A percentile compares a stretch with the other conserved stretches of the same genome.
These are phyloP conservation scores for Epinephelus lanceolatus DNA, from an alignment of 2,113 vertebrate species.

Conservation along the genomic window DNA sequence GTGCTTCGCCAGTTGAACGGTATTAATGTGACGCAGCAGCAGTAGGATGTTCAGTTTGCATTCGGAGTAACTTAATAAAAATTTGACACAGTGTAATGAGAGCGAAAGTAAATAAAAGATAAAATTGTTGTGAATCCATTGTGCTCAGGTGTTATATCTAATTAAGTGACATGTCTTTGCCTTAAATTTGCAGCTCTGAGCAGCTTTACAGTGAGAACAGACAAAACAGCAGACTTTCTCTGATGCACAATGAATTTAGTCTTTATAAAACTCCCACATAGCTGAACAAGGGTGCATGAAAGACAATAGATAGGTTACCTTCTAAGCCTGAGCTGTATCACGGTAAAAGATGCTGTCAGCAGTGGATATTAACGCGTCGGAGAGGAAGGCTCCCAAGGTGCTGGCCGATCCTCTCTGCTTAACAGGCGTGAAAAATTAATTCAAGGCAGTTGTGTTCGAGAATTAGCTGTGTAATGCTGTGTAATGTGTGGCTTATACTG, in stretches of 20 bases:
- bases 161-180: background rate
- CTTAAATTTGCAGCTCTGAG: background rate
- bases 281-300: background rate
- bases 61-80: background rate
- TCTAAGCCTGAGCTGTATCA: background rate
- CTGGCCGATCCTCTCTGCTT: slow-evolving; percentile 3
- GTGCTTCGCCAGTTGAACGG: too few species aligned
- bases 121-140: background rate
- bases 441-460: slow-evolving; percentile 5
- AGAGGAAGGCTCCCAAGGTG: background rate
- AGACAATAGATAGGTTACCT: slow-evolving; percentile 10
- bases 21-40: too few species aligned
- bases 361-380: background rate
- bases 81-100: background rate
- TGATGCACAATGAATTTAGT: background rate
- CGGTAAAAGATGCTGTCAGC: background rate
- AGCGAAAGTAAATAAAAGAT: background rate
- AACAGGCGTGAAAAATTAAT: slow-evolving; percentile 3
- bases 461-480: slow-evolving; percentile 22
- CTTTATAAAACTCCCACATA: background rate
- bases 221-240: background rate
- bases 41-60: background rate
- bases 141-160: background rate
- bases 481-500: background rate
- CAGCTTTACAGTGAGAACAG: background rate